Percentiles rank a stretch among this genome's conserved stretches.
phyloP scores from a whole-genome alignment of 1,140 invertebrate species.

The Drosophila pectinifera region DNA sequence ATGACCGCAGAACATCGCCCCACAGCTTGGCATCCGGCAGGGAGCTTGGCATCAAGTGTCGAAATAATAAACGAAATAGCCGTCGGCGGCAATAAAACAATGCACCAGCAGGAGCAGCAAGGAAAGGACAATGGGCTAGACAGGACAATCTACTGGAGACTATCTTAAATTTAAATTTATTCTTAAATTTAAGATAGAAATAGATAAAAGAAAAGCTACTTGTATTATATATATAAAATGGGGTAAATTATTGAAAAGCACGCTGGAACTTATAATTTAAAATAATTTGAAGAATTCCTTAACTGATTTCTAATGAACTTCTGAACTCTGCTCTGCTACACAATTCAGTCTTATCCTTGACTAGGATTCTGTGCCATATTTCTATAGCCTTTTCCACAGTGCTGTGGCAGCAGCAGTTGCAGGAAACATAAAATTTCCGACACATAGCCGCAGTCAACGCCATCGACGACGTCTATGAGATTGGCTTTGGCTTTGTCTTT shows the following conservation, averaged over 20 bases:
- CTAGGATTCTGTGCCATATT: not conserved
- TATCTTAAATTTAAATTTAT: too few relatives aligned
- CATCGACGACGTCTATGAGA: slow-evolving; percentile 45
- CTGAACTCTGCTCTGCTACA: too few relatives aligned
- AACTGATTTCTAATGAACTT: too few relatives aligned
- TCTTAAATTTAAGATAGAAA: too few relatives aligned
- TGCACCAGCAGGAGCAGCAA: slow-evolving; percentile 9
- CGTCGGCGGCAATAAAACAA: slow-evolving; percentile 46
- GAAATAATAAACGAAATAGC: slow-evolving; percentile 55
- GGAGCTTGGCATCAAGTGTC: slow-evolving; percentile 43
- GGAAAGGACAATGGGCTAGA: slow-evolving; percentile 15
- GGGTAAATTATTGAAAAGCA: too few relatives aligned
- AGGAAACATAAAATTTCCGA: slow-evolving; percentile 55
- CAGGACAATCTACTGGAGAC: too few relatives aligned
- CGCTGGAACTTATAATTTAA: too few relatives aligned
- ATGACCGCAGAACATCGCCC: slow-evolving; percentile 28
- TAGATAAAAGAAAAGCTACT: not conserved
- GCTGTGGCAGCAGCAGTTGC: slow-evolving; percentile 18
- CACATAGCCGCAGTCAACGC: slow-evolving; percentile 42
- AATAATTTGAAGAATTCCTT: not conserved
- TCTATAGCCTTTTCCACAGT: not conserved
- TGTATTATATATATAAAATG: too few relatives aligned
- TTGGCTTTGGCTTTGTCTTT: slow-evolving; percentile 45
- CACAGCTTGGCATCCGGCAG: slow-evolving; percentile 13
- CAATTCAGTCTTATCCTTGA: not conserved